These are phyloP conservation scores for Bostrychus sinensis DNA, from an alignment of 2,113 vertebrate species.

Conservation along the genomic window DNA sequence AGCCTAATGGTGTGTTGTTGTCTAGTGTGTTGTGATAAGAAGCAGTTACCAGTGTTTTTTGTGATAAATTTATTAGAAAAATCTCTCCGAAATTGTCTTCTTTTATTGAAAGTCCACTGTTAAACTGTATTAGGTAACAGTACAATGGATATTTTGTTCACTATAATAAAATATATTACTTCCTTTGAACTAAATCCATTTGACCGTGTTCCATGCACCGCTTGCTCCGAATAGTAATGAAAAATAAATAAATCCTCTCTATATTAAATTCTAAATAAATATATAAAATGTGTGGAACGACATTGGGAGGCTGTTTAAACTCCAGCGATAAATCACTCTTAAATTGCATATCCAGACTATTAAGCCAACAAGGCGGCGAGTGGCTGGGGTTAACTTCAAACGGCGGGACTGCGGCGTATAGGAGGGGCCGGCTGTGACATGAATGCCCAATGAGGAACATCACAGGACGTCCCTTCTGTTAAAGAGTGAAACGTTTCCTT, in stretches of 20 bases:
- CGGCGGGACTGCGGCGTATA: slow-evolving; percentile 33
- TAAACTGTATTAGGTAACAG: background rate
- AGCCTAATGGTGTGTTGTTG: too few relatives aligned
- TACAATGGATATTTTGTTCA: background rate
- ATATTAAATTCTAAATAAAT: slow-evolving; percentile 11
- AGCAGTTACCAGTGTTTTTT: too few relatives aligned
- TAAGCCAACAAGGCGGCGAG: slow-evolving; percentile 56
- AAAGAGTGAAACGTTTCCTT: slow-evolving; percentile 49
- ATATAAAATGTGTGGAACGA: slow-evolving; percentile 1
- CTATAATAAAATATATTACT: background rate
- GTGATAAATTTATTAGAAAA: too few relatives aligned
- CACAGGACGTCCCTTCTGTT: slow-evolving; percentile 22
- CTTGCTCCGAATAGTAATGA: slow-evolving; percentile 24
- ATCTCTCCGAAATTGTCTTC: background rate
- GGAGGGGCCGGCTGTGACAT: slow-evolving; percentile 41
- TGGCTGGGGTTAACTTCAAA: slow-evolving; percentile 63
- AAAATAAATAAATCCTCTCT: slow-evolving; percentile 5
- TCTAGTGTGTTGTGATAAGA: too few relatives aligned
- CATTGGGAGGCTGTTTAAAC: slow-evolving; percentile 25
- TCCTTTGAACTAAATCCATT: slow-evolving; percentile 6
- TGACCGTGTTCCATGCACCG: slow-evolving; percentile 1
- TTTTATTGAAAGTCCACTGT: background rate
- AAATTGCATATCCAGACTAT: slow-evolving; percentile 63
- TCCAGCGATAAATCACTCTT: slow-evolving; percentile 54
- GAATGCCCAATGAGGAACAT: slow-evolving; percentile 51